A percentile compares a stretch with the other conserved stretches of the same genome.
Evolutionary conservation across 2,797 vertebrate species (phyloP).

Genomic region (Eurystomus glaucurus): DNA sequence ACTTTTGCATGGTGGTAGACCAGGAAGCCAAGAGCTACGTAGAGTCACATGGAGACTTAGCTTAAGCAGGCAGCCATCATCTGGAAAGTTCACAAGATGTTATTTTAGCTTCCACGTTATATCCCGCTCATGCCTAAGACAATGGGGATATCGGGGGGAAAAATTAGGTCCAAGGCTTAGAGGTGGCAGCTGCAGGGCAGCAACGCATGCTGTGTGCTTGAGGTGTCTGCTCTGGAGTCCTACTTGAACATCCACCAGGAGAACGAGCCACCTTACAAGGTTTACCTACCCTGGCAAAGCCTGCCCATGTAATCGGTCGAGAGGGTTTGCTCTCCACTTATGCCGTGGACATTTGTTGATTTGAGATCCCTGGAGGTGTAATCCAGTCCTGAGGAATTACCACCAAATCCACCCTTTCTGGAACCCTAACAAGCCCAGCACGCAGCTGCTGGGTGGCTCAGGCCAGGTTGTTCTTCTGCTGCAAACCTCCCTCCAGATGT

Average conservation of each 20-base stretch:
- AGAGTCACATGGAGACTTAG: background rate
- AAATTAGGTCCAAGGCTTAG: background rate
- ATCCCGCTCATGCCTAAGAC: background rate
- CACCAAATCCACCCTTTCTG: background rate
- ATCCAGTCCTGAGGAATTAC: background rate
- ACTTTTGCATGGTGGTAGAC: background rate
- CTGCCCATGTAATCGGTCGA: rapidly evolving
- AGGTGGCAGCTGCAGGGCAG: background rate
- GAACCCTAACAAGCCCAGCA: background rate
- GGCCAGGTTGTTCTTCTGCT: background rate
- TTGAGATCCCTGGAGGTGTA: background rate
- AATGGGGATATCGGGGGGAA: background rate
- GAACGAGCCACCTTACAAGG: background rate
- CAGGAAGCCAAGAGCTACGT: background rate
- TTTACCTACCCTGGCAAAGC: background rate
- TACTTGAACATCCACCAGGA: background rate
- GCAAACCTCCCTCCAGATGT: background rate
- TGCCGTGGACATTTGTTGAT: background rate
- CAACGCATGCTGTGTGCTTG: background rate
- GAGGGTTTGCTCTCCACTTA: background rate
- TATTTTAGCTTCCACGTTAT: background rate
- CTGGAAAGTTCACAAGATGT: background rate
- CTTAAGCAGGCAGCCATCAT: background rate
- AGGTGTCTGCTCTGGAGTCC: background rate
- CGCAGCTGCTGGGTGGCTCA: background rate